These are phyloP conservation scores for Stigmatopora nigra DNA, from an alignment of 2,113 vertebrate genomes.

Conservation along the genomic window DNA sequence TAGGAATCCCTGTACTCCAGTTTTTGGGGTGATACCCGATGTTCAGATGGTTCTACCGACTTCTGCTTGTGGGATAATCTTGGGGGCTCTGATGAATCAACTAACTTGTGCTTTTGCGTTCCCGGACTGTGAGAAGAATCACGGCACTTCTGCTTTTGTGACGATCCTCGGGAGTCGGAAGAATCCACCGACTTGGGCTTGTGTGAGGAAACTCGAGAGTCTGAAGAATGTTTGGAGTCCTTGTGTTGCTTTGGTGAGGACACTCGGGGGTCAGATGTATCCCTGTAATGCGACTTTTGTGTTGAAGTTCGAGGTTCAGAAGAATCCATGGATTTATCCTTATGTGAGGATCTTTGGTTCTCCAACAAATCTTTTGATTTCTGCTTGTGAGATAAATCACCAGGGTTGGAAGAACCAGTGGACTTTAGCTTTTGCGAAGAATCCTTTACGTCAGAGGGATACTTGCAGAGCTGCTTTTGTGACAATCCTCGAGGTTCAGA, in stretches of 20 bases:
- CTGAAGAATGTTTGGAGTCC: not conserved
- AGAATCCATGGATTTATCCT: not conserved
- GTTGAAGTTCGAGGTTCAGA: conserved; percentile 1
- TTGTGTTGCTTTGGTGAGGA: conserved; percentile 2
- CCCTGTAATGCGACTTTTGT: not conserved
- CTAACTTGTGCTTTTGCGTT: not conserved
- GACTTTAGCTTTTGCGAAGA: not conserved
- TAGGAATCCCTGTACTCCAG: not conserved
- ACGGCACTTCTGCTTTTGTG: not conserved
- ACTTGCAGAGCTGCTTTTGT: not conserved
- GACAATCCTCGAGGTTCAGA: not conserved
- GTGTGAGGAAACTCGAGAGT: not conserved
- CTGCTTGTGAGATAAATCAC: not conserved
- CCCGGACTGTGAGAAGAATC: not conserved
- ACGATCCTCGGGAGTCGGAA: not conserved
- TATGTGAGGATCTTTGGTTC: not conserved
- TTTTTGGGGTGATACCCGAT: not conserved
- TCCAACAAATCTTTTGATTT: not conserved
- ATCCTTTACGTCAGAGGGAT: not conserved
- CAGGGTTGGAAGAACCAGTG: not conserved
- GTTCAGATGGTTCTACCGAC: not conserved
- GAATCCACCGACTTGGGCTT: not conserved
- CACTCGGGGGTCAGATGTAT: no score
- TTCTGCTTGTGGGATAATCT: not conserved
- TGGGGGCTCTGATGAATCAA: not conserved